These are phyloP conservation scores for Podargus strigoides DNA, from an alignment of 2,797 vertebrate species.

Conservation along the genomic window DNA sequence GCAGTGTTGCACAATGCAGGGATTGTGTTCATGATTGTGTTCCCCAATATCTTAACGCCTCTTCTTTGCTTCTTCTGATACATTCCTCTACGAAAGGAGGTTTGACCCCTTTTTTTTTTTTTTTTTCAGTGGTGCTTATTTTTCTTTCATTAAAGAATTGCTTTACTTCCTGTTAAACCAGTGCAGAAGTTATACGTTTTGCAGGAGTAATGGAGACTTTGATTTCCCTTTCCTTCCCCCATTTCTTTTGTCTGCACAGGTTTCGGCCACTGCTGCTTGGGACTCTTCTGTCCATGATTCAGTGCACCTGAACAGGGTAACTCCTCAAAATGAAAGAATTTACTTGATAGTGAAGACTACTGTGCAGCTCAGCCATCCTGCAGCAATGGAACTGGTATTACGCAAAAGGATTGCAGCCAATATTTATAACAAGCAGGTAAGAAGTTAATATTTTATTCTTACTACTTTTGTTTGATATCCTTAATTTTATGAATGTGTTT, in stretches of 20 bases:
- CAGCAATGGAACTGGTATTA: conserved; percentile 92
- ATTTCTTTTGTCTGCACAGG: conserved; percentile 64
- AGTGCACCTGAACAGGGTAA: conserved; percentile 90
- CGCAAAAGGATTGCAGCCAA: conserved; percentile 95
- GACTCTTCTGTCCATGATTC: conserved; percentile 98
- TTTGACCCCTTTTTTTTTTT: not conserved
- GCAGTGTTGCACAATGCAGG: not conserved
- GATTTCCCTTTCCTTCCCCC: not conserved
- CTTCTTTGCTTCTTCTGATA: not conserved
- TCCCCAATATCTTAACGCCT: not conserved
- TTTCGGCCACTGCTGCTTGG: conserved; percentile 92
- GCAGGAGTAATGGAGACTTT: not conserved
- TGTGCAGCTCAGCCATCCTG: conserved; percentile 95
- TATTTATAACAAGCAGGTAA: conserved; percentile 98
- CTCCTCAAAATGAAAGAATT: conserved; percentile 90
- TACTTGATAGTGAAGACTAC: conserved; percentile 94
- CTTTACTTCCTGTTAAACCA: not conserved
- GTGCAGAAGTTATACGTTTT: not conserved
- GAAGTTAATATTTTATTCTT: not conserved
- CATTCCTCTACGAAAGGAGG: not conserved
- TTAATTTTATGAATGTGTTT: not conserved
- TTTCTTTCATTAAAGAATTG: not conserved
- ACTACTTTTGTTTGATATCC: not conserved
- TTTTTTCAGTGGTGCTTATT: not conserved
- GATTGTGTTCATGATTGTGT: not conserved